Evolutionary conservation across 2,888 invertebrate species (phyloP).

Genomic region (Rotaria macrura): DNA sequence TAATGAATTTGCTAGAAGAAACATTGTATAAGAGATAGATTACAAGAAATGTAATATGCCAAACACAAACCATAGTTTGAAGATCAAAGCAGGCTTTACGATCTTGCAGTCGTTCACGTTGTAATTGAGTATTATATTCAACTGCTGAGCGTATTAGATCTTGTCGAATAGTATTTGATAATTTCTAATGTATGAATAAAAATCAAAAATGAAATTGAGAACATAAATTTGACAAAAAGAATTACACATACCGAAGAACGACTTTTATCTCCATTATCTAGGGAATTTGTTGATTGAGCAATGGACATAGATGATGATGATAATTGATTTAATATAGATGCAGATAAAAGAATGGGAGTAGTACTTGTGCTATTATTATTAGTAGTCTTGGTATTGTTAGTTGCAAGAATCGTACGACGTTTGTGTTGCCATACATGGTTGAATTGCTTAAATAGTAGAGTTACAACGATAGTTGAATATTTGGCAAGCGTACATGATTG

Average conservation of each 20-base stretch:
- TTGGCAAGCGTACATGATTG: too few relatives aligned
- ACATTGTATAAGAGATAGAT: neutral
- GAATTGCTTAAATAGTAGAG: neutral
- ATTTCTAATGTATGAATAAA: too few relatives aligned
- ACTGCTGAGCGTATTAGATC: constrained; percentile 51
- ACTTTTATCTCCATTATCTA: neutral
- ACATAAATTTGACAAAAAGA: too few relatives aligned
- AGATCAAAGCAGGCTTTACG: constrained; percentile 76
- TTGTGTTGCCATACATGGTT: constrained; percentile 10
- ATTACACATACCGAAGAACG: neutral
- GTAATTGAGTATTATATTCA: constrained; percentile 76
- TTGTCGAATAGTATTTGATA: neutral
- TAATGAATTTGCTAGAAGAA: constrained; percentile 16
- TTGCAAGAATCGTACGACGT: neutral
- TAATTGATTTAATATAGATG: neutral
- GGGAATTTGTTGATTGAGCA: neutral
- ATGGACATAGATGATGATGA: neutral
- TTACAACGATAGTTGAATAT: too few relatives aligned
- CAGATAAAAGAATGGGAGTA: neutral
- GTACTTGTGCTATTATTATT: neutral
- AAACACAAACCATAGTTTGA: constrained; percentile 61
- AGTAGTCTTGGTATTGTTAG: neutral
- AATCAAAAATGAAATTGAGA: too few relatives aligned
- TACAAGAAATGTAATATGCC: too few relatives aligned
- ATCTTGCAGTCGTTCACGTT: constrained; percentile 63